Evolutionary conservation across 2,113 vertebrate genomes (phyloP).

Genomic region (Sturnus vulgaris): DNA sequence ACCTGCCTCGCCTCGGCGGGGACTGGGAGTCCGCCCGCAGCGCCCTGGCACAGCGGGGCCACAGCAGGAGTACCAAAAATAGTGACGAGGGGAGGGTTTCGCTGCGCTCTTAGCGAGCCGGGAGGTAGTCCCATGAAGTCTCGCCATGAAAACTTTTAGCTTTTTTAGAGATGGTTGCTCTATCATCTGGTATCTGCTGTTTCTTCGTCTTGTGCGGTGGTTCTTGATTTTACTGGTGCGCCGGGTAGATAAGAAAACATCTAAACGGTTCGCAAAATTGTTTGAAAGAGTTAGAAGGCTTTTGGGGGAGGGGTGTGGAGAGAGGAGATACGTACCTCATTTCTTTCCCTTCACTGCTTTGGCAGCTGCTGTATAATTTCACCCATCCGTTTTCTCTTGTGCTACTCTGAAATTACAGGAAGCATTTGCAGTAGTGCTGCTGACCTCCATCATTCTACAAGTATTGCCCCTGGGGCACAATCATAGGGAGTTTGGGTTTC

Average conservation of each 20-base stretch:
- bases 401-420: constrained; percentile 42
- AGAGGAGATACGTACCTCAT: background rate
- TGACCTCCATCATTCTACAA: constrained; percentile 17
- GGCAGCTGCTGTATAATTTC: constrained; percentile 49
- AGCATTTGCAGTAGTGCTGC: constrained; percentile 16
- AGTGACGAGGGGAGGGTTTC: background rate
- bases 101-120: background rate
- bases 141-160: background rate
- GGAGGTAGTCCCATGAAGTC: background rate
- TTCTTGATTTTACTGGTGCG: background rate
- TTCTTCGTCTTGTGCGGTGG: background rate
- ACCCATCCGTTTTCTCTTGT: constrained; percentile 15
- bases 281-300: background rate
- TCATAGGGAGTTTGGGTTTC: constrained; percentile 26
- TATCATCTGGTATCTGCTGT: background rate
- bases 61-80: background rate
- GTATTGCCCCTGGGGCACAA: constrained; percentile 27
- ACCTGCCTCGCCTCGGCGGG: constrained; percentile 18
- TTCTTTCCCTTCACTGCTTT: background rate
- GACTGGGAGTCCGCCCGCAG: background rate
- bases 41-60: background rate
- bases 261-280: background rate
- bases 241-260: background rate
- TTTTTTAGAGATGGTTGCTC: background rate
- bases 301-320: background rate